Evolutionary conservation across 2,888 invertebrate species (phyloP), one percentile per base, ranked within the genome.

Genomic region (Mechanitis mazaeus): DNA sequence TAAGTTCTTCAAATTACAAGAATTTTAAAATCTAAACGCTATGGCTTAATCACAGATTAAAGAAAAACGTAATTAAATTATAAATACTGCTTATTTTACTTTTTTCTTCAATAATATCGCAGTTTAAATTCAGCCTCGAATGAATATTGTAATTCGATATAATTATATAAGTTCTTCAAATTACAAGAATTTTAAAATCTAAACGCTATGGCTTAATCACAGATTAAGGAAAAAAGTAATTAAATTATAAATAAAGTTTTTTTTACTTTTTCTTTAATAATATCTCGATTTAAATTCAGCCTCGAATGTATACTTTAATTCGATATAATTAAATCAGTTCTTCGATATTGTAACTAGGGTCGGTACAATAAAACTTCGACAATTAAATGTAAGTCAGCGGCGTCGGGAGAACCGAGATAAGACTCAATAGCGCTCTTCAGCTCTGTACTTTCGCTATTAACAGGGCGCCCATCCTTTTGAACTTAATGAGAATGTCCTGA

Each of bases 341-440:
- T 31, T 57, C 56, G 64, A 64, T 64, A 58, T 54, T 56, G 61
- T 64, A 58, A 56, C 56, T 55, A 82, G 80, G 81, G 77, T 75
- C 75, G 78, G 78, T 80, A 82, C 79, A 87, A 84, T 88, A 86
- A 84, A 87, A 88, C 86, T 88, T 88, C 80, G 78, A 86, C 87
- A 87, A 84, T 88, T 87, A 87, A 87, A 87, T 82, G 84, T 85
- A 83, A 87, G 81, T 85, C 81, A 79, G 78, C 77, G 83, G 75
- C 78, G 80, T 78, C 76, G 83, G 82, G 75, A 77, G 77, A 76
- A 75, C 78, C 75, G 72, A 85, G 87, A 87, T 87, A 87, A 87
- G 85, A 83, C 80, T 81, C 80, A 78, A 79, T 74, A 79, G 77
- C 80, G 77, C 81, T 81, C 84, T 80, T 80, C 78, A 75, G 76